phyloP scores from a whole-genome alignment of 2,888 invertebrate species.

The Eutolmus rufibarbis region DNA sequence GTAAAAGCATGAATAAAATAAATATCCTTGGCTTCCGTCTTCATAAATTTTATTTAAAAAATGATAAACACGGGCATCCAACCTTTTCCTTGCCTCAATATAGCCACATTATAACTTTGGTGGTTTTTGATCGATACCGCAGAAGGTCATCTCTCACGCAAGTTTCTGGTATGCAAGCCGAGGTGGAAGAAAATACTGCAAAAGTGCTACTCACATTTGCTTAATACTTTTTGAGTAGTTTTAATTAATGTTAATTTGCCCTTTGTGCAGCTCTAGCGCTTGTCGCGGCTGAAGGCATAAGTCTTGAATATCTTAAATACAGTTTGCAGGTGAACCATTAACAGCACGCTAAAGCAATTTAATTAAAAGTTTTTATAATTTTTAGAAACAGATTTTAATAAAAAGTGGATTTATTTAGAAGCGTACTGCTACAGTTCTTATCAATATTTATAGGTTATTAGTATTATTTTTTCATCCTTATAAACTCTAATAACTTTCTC shows the following conservation, averaged over 20 bases:
- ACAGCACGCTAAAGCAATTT: neutral
- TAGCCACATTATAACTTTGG: neutral
- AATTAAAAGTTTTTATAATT: neutral
- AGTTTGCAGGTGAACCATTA: neutral
- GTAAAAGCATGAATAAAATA: neutral
- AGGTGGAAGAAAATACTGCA: neutral
- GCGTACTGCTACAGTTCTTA: too few relatives aligned
- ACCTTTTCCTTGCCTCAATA: neutral
- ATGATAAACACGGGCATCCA: neutral
- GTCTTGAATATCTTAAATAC: neutral
- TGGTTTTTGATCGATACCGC: neutral
- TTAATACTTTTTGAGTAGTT: neutral
- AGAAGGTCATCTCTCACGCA: neutral
- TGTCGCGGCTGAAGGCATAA: neutral
- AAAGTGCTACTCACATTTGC: neutral
- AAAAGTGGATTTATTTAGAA: too few relatives aligned
- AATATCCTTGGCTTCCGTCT: neutral
- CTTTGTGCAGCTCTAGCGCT: neutral
- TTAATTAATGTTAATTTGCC: neutral
- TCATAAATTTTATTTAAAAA: neutral
- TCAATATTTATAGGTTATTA: too few relatives aligned
- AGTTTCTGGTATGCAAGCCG: neutral
- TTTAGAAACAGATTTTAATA: neutral
- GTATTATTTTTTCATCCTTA: too few relatives aligned
- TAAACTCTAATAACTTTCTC: too few relatives aligned